Conservation (phyloP, 2,888 invertebrate genomes). For the Parnassius orleans region DNA sequence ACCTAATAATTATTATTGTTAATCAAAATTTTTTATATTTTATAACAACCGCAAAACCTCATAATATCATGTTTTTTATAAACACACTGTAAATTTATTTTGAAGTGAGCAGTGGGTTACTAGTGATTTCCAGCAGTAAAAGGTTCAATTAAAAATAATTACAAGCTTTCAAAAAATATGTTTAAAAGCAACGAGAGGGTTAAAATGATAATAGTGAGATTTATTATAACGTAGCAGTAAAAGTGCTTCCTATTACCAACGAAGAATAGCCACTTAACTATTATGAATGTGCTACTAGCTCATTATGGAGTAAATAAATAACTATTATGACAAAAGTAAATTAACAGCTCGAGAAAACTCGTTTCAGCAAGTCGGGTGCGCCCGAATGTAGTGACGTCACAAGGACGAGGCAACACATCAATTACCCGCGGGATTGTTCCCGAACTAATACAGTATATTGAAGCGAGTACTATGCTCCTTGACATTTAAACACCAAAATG, state of each 20-base stretch:
- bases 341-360: background rate
- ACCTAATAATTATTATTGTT: no score
- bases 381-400: slow-evolving; percentile 16
- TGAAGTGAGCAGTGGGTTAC: no score
- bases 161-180: no score
- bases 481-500: slow-evolving; percentile 14
- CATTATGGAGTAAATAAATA: slow-evolving; percentile 1
- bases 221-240: background rate
- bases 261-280: background rate
- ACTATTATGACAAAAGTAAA: slow-evolving; percentile 1
- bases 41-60: no score
- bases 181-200: no score
- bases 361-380: slow-evolving; percentile 1
- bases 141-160: no score
- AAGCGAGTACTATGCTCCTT: slow-evolving; percentile 15
- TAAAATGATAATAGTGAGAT: no score
- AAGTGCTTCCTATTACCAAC: background rate
- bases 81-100: no score
- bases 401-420: slow-evolving; percentile 37
- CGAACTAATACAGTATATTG: slow-evolving; percentile 33
- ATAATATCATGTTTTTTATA: no score
- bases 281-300: background rate
- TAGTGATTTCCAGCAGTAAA: no score
- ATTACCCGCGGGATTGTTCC: slow-evolving; percentile 44
- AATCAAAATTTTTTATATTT: no score